Evolutionary conservation across 2,888 invertebrate species (phyloP).

Genomic region (Calliopum simillimum): DNA sequence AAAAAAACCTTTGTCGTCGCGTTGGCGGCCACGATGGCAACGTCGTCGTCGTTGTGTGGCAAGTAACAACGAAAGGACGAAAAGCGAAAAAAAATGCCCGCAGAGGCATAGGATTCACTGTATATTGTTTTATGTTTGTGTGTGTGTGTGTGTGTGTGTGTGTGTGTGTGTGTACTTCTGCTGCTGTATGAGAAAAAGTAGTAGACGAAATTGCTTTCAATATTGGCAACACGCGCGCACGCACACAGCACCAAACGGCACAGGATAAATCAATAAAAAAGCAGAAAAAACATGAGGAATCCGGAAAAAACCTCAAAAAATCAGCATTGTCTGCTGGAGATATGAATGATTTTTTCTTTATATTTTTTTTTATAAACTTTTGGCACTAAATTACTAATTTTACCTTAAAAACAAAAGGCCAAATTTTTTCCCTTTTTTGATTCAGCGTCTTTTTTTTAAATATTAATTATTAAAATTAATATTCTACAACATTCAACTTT

Average conservation of each 20-base stretch:
- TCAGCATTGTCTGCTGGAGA: too few species aligned
- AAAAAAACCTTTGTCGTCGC: conserved; percentile 38
- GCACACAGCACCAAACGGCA: conserved; percentile 19
- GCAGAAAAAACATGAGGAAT: too few species aligned
- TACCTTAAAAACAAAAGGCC: too few species aligned
- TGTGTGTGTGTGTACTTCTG: conserved; percentile 11
- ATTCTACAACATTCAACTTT: too few species aligned
- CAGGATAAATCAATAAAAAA: conserved; percentile 26
- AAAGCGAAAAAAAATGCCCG: not conserved
- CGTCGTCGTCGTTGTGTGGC: too few species aligned
- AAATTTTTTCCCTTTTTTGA: conserved; percentile 31
- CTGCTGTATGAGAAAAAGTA: not conserved
- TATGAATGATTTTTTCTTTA: too few species aligned
- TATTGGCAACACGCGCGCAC: conserved; percentile 37
- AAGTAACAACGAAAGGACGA: not conserved
- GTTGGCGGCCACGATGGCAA: conserved; percentile 43
- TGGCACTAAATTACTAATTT: too few species aligned
- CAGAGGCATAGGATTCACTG: not conserved
- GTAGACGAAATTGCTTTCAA: conserved; percentile 28
- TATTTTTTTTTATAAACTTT: too few species aligned
- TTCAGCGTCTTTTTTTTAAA: conserved; percentile 54
- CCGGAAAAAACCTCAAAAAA: conserved; percentile 9
- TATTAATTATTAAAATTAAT: too few species aligned
- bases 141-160: conserved; percentile 3
- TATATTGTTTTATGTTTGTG: not conserved